phyloP scores from a whole-genome alignment of 1,140 invertebrate genomes.

The Brachionus manjavacas region DNA sequence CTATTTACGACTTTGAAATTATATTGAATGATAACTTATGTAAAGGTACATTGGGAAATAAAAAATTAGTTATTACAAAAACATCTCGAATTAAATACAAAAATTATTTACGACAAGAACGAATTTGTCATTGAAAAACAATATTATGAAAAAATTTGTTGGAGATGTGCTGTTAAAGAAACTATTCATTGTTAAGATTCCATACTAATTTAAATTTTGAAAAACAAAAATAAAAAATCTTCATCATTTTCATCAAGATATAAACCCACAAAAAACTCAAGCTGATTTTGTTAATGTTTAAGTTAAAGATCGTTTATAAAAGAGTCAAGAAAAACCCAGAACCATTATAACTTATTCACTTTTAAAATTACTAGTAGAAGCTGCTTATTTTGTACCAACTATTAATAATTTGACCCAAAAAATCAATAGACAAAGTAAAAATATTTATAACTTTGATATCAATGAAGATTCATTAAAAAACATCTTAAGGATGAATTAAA shows the following conservation, averaged over 20 bases:
- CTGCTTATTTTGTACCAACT: background rate
- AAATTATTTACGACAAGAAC: too few species aligned
- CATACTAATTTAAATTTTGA: conserved; percentile 1
- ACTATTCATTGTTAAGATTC: background rate
- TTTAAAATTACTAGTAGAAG: background rate
- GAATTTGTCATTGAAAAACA: background rate
- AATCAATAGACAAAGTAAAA: background rate
- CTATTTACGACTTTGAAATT: too few species aligned
- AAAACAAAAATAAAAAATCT: background rate
- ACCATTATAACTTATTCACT: background rate
- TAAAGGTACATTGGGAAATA: too few species aligned
- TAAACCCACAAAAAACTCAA: background rate
- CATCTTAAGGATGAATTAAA: background rate
- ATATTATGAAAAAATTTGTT: background rate
- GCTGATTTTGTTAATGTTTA: background rate
- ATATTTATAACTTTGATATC: background rate
- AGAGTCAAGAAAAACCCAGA: background rate
- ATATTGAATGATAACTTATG: too few species aligned
- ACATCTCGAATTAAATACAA: too few species aligned
- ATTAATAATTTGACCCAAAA: background rate
- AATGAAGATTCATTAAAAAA: background rate
- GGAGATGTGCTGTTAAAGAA: background rate
- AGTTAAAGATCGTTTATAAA: background rate
- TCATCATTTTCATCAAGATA: background rate
- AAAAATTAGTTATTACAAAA: too few species aligned